Base-by-base conservation (phyloP, 2,113 vertebrate species). In the Cnemophilus loriae region DNA sequence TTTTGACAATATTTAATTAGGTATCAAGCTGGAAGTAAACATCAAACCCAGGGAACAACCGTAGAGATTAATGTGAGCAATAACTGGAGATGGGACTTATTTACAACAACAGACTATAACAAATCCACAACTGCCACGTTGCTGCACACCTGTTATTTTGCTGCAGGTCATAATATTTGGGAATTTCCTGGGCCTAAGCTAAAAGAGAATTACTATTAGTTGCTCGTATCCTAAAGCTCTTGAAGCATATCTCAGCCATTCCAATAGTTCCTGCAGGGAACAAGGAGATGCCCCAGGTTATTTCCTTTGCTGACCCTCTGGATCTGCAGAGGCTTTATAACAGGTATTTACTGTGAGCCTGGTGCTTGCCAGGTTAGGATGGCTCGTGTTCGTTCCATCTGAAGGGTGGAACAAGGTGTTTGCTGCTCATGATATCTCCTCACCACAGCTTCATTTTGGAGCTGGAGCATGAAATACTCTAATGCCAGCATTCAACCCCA, bases 1-100 rank as follows among this genome's bases (percentile, higher is more conserved):
- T 96, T 96, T 91, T 95, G 91, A 83, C 67, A 74, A 61, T 84
- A 79, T 87, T 87, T 94, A 84, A 94, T 78, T 82, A 60, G 26
- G 11, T 83, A 47, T 82, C 84, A 69, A 83, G 49, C 53, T 76
- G 22, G 70, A 89, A 91, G 55, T 83, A 94, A 94, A 85, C 28
- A 93, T 39, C n/a, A 85, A 47, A 60, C 37, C 21, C 30, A 32
- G 65, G 65, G 86, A 93, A 28, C 12, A 42, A 94, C 69, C 28
- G 33, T 7, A 37, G 7, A 95, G 42, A 39, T 69, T 85, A 77
- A 87, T 61, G 35, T 61, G 74, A 93, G 74, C 65, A 85, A 27
- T 85, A 88, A 79, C 28, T 42, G 21, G 53, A 80, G 71, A 60
- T 30, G 13, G 28, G 32, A 10, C 7, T 39, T 76, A 26, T 85